Evolutionary conservation across 2,113 vertebrate species (phyloP).

Genomic region (Tyto alba): DNA sequence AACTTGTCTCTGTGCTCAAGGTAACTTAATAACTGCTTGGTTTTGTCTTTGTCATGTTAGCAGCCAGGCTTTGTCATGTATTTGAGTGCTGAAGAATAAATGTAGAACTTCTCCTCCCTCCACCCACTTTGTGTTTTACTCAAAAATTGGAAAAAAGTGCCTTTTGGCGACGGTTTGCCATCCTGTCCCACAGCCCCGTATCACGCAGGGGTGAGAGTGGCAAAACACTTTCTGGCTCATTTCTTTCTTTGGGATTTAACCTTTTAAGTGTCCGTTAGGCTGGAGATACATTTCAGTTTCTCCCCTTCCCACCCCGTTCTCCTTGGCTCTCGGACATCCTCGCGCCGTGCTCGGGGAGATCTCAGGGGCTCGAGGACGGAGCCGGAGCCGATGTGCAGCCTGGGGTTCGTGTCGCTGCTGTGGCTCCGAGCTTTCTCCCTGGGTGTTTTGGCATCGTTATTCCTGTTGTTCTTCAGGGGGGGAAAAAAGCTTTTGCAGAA

Average conservation of each 20-base stretch:
- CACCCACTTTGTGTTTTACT: not conserved
- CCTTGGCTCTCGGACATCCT: not conserved
- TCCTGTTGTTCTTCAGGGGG: not conserved
- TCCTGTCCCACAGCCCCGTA: not conserved
- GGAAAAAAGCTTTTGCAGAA: not conserved
- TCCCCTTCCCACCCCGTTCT: not conserved
- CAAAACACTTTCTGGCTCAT: not conserved
- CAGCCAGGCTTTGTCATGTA: not conserved
- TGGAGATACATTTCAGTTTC: not conserved
- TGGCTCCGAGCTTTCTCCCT: rapidly evolving
- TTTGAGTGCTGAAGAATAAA: not conserved
- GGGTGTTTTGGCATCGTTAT: not conserved
- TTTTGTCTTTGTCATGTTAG: not conserved
- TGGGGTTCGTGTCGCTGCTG: rapidly evolving
- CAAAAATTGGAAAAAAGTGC: not conserved
- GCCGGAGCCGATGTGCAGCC: not conserved
- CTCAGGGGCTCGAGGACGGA: not conserved
- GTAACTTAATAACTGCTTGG: not conserved
- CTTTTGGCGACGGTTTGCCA: not conserved
- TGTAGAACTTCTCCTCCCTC: not conserved
- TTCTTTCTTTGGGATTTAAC: not conserved
- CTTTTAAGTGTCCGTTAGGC: not conserved
- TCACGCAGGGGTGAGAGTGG: not conserved
- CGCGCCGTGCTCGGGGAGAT: rapidly evolving
- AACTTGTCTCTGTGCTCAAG: not conserved